Evolutionary conservation across 1,140 invertebrate genomes (phyloP).

Genomic region (Lordiphosa mommai): DNA sequence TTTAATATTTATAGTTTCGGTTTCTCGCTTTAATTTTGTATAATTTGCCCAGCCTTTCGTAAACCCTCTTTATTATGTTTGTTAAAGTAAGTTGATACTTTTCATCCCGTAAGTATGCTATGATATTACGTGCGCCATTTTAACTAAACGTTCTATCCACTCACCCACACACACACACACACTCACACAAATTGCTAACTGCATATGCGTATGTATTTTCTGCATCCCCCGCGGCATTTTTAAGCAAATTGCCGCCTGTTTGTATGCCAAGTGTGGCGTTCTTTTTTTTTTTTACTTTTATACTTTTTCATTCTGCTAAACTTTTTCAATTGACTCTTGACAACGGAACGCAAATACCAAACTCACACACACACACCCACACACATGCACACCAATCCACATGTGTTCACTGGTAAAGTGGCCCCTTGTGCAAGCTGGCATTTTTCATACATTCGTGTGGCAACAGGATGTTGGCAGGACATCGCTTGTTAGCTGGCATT

Average conservation of each 20-base stretch:
- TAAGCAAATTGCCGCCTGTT: slow-evolving; percentile 60
- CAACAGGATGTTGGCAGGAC: slow-evolving; percentile 17
- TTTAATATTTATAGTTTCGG: no score
- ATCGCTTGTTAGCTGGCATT: slow-evolving; percentile 30
- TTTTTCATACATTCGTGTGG: slow-evolving; percentile 11
- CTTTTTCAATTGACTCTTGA: slow-evolving; percentile 75
- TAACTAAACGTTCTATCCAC: slow-evolving; percentile 34
- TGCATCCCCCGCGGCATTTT: slow-evolving; percentile 47
- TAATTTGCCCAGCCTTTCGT: no score
- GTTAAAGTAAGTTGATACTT: no score
- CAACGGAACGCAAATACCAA: slow-evolving; percentile 53
- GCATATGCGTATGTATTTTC: slow-evolving; percentile 10
- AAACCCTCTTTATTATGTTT: no score
- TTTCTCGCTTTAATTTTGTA: no score
- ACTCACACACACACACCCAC: slow-evolving; percentile 2
- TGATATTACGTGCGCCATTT: slow-evolving; percentile 26
- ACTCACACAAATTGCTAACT: background rate
- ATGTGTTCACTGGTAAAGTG: slow-evolving; percentile 48
- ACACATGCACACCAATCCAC: slow-evolving; percentile 3
- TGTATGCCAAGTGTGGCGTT: slow-evolving; percentile 30
- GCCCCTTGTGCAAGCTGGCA: slow-evolving; percentile 46
- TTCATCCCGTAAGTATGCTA: slow-evolving; percentile 25
- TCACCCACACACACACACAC: slow-evolving; percentile 3
- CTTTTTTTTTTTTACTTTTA: slow-evolving; percentile 1
- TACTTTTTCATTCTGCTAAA: slow-evolving; percentile 49